These are phyloP conservation scores for Anthoscopus minutus DNA, from an alignment of 2,113 vertebrate genomes.

Conservation along the genomic window DNA sequence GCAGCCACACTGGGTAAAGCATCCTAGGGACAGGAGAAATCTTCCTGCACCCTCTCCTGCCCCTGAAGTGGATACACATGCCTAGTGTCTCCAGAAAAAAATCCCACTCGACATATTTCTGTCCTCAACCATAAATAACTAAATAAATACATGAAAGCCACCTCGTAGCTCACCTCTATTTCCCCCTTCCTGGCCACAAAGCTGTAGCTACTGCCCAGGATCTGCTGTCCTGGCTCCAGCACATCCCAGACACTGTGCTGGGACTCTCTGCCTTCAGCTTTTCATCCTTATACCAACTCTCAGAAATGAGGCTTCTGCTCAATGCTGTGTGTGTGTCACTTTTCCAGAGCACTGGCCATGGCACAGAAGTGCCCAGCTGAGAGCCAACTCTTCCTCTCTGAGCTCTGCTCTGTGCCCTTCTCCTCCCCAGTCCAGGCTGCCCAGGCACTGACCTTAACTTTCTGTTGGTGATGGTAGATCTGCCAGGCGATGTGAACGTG, in stretches of 20 bases:
- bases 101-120: neutral
- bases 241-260: neutral
- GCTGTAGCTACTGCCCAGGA: neutral
- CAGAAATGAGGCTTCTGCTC: neutral
- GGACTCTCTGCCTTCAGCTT: neutral
- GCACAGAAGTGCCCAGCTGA: neutral
- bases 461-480: slow-evolving; percentile 98
- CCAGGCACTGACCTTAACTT: slow-evolving; percentile 88
- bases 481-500: slow-evolving; percentile 98
- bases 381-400: neutral
- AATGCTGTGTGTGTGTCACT: neutral
- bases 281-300: neutral
- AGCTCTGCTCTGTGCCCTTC: neutral
- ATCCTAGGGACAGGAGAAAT: neutral
- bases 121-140: neutral
- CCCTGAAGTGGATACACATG: accelerated
- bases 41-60: neutral
- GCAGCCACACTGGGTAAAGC: neutral
- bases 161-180: neutral
- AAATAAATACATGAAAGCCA: neutral
- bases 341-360: neutral
- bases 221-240: neutral
- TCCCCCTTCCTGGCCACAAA: neutral
- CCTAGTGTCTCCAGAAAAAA: neutral
- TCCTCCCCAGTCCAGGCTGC: neutral